These are phyloP conservation scores for Moxostoma hubbsi DNA, from an alignment of 2,797 vertebrate genomes.

Conservation along the genomic window DNA sequence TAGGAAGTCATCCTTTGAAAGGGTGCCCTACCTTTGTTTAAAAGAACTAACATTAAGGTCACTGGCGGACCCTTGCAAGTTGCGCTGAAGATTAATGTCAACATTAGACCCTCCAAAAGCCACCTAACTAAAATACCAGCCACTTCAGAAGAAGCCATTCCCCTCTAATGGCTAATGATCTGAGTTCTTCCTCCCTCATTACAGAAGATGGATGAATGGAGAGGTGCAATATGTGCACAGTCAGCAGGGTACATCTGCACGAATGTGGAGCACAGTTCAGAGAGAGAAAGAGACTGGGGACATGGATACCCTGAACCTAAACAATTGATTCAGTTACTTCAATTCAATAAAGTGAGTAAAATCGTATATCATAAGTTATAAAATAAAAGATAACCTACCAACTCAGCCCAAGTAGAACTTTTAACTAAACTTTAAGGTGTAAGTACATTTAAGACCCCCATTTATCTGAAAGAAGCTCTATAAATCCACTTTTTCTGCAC, in stretches of 20 bases:
- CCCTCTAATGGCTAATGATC: slow-evolving; percentile 65
- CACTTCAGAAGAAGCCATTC: slow-evolving; percentile 53
- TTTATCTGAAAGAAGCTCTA: neutral
- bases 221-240: slow-evolving; percentile 56
- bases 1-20: neutral
- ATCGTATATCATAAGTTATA: slow-evolving; percentile 20
- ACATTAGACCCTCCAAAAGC: slow-evolving; percentile 53
- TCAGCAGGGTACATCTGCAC: slow-evolving; percentile 53
- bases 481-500: neutral
- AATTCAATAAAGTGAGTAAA: slow-evolving; percentile 19
- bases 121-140: slow-evolving; percentile 48
- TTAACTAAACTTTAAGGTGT: slow-evolving; percentile 1
- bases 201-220: slow-evolving; percentile 59
- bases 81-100: slow-evolving; percentile 54
- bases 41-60: slow-evolving; percentile 41
- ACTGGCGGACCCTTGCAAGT: slow-evolving; percentile 21
- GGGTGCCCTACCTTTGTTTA: slow-evolving; percentile 24
- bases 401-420: neutral
- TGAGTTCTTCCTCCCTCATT: slow-evolving; percentile 60
- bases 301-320: neutral
- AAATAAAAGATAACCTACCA: slow-evolving; percentile 17
- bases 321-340: slow-evolving; percentile 23
- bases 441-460: slow-evolving; percentile 8
- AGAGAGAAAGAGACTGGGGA: slow-evolving; percentile 32
- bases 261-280: slow-evolving; percentile 34